A percentile compares a stretch with the other conserved stretches of the same genome.
These are phyloP conservation scores for Sarcophaga bullata DNA, from an alignment of 1,140 invertebrate species.

Conservation along the genomic window DNA sequence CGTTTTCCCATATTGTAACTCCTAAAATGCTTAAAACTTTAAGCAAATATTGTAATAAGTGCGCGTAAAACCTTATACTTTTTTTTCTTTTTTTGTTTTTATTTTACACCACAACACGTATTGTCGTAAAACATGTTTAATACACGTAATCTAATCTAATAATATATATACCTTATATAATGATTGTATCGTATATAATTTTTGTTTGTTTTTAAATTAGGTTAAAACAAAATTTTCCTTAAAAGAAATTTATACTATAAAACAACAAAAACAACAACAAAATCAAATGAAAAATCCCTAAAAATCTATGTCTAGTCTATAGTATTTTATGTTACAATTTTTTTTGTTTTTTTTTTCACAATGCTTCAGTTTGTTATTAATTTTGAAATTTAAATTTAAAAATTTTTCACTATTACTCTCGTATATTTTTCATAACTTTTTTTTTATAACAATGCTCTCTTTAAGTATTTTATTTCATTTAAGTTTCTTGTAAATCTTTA, in stretches of 20 bases:
- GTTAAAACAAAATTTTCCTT: conserved; percentile 22
- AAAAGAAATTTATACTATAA: conserved; percentile 2
- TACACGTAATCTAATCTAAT: not conserved
- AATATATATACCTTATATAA: not conserved
- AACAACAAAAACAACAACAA: not conserved
- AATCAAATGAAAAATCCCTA: not conserved
- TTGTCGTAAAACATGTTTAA: conserved; percentile 25
- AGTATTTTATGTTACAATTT: conserved; percentile 38
- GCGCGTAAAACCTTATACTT: not conserved
- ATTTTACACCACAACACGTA: not conserved
- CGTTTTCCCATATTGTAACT: too few species aligned
- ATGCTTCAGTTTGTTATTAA: not conserved
- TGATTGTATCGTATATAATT: not conserved
- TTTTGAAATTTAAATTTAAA: not conserved
- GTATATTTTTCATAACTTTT: too few species aligned
- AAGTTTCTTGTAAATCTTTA: too few species aligned
- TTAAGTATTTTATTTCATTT: not conserved
- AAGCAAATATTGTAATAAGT: conserved; percentile 21
- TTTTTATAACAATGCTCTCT: not conserved
- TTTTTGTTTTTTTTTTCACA: conserved; percentile 1
- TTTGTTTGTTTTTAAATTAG: not conserved
- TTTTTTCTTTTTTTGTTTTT: not conserved
- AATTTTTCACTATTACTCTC: not conserved
- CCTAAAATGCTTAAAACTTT: not conserved
- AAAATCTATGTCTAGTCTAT: conserved; percentile 32